phyloP scores from a whole-genome alignment of 2,797 vertebrate species.

The Thaleichthys pacificus region DNA sequence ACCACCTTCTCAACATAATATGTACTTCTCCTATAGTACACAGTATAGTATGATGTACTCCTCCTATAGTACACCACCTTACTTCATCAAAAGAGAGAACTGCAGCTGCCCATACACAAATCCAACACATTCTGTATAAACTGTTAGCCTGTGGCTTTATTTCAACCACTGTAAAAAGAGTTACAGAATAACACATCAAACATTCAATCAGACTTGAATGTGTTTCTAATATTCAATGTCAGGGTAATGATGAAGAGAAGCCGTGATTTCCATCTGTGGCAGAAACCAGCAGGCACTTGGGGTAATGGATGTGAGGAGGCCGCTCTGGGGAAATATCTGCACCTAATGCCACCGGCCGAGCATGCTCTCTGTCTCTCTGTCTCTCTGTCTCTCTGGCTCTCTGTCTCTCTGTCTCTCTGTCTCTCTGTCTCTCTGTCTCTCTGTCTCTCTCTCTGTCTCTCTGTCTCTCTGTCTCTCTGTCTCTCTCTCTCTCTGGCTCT shows the following conservation, averaged over 20 bases:
- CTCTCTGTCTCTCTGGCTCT: constrained; percentile 7
- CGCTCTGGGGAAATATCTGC: constrained; percentile 60
- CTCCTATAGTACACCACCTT: too few relatives aligned
- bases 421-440: constrained; percentile 13
- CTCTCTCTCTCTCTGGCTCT: too few relatives aligned
- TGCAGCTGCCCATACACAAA: neutral
- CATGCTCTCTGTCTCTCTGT: constrained; percentile 16
- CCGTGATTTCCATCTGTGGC: constrained; percentile 55
- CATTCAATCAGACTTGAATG: constrained; percentile 66
- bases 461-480: too few relatives aligned
- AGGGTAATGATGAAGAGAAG: constrained; percentile 60
- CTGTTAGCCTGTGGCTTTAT: constrained; percentile 8
- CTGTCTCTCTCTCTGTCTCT: too few relatives aligned
- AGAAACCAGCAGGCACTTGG: constrained; percentile 47
- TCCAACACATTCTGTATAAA: constrained; percentile 16
- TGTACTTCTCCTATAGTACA: too few relatives aligned
- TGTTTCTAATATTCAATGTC: constrained; percentile 71
- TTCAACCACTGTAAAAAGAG: constrained; percentile 40
- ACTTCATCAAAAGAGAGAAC: too few relatives aligned
- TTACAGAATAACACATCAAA: constrained; percentile 64
- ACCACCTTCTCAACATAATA: too few relatives aligned
- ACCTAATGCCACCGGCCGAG: constrained; percentile 23
- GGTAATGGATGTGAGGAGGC: constrained; percentile 59
- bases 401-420: constrained; percentile 12
- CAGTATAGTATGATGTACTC: too few relatives aligned